Percentiles rank a stretch among this genome's conserved stretches.
Conservation (phyloP, 2,797 vertebrate species). For the Zenarchopterus dispar region DNA sequence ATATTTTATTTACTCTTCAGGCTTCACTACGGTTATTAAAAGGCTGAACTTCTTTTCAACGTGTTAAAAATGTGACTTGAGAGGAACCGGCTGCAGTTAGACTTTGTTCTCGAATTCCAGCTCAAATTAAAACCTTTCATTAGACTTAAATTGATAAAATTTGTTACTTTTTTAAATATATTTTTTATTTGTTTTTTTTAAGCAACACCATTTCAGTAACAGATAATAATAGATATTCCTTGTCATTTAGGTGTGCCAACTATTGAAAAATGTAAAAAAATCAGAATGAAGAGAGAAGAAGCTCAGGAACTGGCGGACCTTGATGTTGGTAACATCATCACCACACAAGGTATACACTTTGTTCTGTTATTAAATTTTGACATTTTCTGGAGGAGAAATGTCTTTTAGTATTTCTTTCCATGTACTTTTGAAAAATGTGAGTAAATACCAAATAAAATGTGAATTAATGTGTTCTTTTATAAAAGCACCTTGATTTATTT, state of each 20-base stretch:
- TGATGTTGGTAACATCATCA: slow-evolving; percentile 88
- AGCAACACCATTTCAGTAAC: no score
- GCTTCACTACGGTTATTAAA: no score
- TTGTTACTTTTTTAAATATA: no score
- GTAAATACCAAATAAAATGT: background rate
- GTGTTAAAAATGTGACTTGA: no score
- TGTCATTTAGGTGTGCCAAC: slow-evolving; percentile 79
- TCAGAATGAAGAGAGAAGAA: slow-evolving; percentile 81
- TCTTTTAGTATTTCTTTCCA: background rate
- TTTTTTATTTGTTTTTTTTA: no score
- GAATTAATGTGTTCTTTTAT: background rate
- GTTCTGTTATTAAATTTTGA: background rate
- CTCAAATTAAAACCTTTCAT: no score
- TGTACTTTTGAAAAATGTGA: no score
- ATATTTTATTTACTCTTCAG: no score
- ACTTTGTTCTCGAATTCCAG: no score
- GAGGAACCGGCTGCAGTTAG: no score
- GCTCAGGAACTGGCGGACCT: slow-evolving; percentile 86
- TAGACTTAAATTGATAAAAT: no score
- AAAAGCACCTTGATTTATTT: background rate
- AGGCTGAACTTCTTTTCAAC: no score
- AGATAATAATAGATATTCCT: background rate
- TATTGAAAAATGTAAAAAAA: slow-evolving; percentile 86
- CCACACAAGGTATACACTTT: slow-evolving; percentile 76
- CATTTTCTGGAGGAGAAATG: background rate